Evolutionary conservation across 64 coral and sea anemone genomes (phyloP).

Genomic region (Stichodactyla helianthus): DNA sequence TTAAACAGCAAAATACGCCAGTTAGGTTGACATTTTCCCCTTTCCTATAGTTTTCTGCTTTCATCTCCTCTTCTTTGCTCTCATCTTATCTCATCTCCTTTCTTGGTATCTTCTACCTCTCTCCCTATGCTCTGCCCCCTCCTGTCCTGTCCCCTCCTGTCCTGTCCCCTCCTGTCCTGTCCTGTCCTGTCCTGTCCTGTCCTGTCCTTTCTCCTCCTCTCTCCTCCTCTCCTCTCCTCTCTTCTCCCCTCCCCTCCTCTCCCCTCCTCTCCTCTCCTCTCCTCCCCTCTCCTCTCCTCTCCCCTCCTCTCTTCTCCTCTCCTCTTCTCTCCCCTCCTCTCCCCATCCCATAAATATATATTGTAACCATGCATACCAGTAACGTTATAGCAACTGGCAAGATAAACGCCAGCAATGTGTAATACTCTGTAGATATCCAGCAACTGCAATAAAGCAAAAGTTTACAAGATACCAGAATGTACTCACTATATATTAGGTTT

Average conservation of each 20-base stretch:
- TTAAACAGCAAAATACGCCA: not conserved
- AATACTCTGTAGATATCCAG: conserved; percentile 65
- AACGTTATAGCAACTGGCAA: conserved; percentile 55
- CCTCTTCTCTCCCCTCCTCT: not conserved
- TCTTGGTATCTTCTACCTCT: too few relatives aligned
- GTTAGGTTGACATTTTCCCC: not conserved
- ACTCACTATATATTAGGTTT: not conserved
- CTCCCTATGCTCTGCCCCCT: too few relatives aligned
- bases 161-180: not conserved
- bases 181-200: too few relatives aligned
- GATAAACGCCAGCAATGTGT: conserved; percentile 64
- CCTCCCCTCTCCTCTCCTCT: not conserved
- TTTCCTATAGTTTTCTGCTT: too few relatives aligned
- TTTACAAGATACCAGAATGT: not conserved
- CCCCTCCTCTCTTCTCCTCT: too few relatives aligned
- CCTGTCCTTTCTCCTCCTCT: too few relatives aligned
- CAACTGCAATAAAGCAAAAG: conserved; percentile 34
- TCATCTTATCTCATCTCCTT: not conserved
- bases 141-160: not conserved
- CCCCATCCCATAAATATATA: not conserved
- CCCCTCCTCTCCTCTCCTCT: too few relatives aligned
- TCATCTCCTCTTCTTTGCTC: not conserved
- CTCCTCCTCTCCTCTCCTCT: too few relatives aligned
- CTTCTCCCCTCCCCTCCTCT: too few relatives aligned
- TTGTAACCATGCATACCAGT: conserved; percentile 31